A percentile compares a stretch with the other conserved stretches of the same genome.
Evolutionary conservation across 2,113 vertebrate genomes (phyloP).

Genomic region (Numenius arquata): DNA sequence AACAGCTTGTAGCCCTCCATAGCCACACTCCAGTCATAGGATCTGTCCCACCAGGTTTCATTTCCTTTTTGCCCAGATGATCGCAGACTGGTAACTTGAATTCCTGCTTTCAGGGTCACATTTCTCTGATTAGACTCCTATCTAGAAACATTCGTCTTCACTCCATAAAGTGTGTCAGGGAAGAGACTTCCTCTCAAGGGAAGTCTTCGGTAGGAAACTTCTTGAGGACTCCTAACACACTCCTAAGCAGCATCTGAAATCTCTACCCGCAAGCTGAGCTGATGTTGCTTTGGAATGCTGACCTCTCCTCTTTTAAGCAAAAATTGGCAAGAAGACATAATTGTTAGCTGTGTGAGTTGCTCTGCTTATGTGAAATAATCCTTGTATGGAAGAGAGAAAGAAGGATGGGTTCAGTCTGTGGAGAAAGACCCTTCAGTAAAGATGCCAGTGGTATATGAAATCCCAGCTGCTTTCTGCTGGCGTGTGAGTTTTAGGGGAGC

Average conservation of each 20-base stretch:
- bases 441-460: neutral
- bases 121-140: neutral
- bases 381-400: neutral
- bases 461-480: neutral
- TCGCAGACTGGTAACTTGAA: neutral
- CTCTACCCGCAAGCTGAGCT: neutral
- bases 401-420: neutral
- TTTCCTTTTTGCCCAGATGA: neutral
- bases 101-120: neutral
- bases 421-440: neutral
- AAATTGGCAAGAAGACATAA: neutral
- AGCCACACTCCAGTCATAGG: too few relatives aligned
- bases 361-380: neutral
- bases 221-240: neutral
- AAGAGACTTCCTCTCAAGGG: neutral
- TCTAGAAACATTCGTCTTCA: neutral
- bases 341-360: neutral
- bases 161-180: neutral
- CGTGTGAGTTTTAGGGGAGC: neutral
- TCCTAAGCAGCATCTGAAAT: neutral
- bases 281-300: neutral
- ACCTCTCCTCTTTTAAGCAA: neutral
- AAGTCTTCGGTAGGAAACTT: neutral
- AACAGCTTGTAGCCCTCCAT: too few relatives aligned
- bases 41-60: too few relatives aligned